phyloP scores from a whole-genome alignment of 2,888 invertebrate species.

The Eremobia ochroleuca region DNA sequence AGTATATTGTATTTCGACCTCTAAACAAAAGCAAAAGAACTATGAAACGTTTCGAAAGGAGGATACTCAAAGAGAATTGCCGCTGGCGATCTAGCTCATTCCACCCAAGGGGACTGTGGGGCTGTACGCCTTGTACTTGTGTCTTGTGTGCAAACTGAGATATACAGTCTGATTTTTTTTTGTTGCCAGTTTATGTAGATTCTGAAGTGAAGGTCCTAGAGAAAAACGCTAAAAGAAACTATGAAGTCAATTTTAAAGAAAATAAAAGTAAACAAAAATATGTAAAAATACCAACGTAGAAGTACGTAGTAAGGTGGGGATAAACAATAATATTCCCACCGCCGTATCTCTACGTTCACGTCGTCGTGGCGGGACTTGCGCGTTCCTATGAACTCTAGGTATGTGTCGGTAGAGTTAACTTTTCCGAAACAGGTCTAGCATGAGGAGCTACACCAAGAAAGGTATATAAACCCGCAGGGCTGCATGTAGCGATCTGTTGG shows the following conservation, averaged over 20 bases:
- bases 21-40: background rate
- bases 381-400: no score
- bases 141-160: background rate
- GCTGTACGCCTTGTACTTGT: constrained; percentile 3
- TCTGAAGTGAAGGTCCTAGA: background rate
- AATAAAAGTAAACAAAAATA: no score
- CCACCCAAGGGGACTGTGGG: constrained; percentile 3
- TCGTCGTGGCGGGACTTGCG: no score
- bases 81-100: constrained; percentile 27
- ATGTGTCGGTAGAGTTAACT: background rate
- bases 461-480: background rate
- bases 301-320: no score
- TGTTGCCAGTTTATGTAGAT: background rate
- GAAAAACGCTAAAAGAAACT: background rate
- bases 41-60: background rate
- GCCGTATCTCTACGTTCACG: no score
- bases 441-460: no score
- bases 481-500: no score
- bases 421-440: background rate
- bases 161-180: background rate
- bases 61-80: constrained; percentile 38
- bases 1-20: background rate
- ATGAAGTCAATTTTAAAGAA: background rate
- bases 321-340: no score
- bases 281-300: no score